phyloP scores from a whole-genome alignment of 2,888 invertebrate genomes.

The Podabrus alpinus region DNA sequence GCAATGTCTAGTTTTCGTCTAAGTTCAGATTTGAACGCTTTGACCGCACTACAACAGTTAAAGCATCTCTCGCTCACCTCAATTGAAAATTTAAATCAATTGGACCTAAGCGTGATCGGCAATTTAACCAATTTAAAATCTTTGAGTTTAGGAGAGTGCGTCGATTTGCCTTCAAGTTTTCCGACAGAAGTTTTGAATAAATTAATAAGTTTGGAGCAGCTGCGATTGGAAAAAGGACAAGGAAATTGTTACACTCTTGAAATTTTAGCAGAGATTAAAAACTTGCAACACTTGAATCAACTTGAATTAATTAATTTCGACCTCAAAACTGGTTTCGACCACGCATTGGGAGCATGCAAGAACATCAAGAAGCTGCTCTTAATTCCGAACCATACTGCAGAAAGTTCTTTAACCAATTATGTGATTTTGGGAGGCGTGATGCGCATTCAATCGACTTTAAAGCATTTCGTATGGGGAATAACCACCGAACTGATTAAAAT shows the following conservation, averaged over 20 bases:
- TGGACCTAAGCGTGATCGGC: conserved; percentile 60
- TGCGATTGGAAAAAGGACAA: conserved; percentile 78
- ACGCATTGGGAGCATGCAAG: conserved; percentile 71
- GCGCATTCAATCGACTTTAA: conserved; percentile 64
- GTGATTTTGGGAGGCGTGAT: conserved; percentile 64
- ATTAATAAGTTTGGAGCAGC: conserved; percentile 66
- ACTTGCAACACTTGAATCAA: conserved; percentile 67
- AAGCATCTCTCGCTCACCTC: conserved; percentile 70
- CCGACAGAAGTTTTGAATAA: conserved; percentile 65
- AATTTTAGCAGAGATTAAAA: conserved; percentile 69
- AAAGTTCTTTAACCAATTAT: conserved; percentile 83
- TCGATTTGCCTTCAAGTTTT: conserved; percentile 70
- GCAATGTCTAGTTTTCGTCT: conserved; percentile 69
- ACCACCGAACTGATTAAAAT: conserved; percentile 80
- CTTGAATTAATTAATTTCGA: conserved; percentile 84
- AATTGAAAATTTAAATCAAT: conserved; percentile 58
- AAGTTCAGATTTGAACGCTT: conserved; percentile 64
- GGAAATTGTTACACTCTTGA: conserved; percentile 66
- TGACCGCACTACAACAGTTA: conserved; percentile 66
- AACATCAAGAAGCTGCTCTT: conserved; percentile 76
- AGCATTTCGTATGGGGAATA: conserved; percentile 84
- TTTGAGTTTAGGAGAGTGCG: conserved; percentile 82
- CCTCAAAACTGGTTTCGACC: conserved; percentile 77
- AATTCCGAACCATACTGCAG: conserved; percentile 83
- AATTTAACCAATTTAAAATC: conserved; percentile 69